Base-by-base conservation (phyloP, 2,113 vertebrate genomes). In the Amia ocellicauda region DNA sequence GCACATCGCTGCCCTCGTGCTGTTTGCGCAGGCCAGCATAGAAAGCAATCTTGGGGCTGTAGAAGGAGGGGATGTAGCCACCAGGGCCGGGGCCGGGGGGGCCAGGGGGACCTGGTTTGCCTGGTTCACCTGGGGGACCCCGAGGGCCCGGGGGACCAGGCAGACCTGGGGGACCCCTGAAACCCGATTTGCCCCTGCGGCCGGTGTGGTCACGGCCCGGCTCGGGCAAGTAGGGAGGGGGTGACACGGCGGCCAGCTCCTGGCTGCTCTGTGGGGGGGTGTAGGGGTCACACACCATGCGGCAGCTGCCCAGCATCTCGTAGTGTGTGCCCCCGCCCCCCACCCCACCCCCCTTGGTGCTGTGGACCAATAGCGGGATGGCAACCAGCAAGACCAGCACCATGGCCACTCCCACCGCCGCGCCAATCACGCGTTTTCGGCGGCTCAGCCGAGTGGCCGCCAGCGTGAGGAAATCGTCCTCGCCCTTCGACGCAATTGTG, bases 21-120 rank as follows among this genome's bases (percentile, higher is more conserved):
- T 95, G 95, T 60, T 94, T 91, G 69, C 93, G 85, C 43, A 98
- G 85, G 54, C 96, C 96, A 16, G 95, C 95, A 1, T 97, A 98
- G 77, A 98, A 98, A 50, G 96, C 96, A 1, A 98, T 98, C 74
- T 95, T 94, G 28, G 94, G 93, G 62, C 91, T 90, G 82, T 98
- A 96, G 75, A 91, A 87, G 0, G 94, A 92, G 3, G 93, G 88
- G 27, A 88, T 91, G 58, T 94, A 93, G 24, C 93, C 95, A 2
- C 91, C 92, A 0, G 95, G 92, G 0, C 96, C 95, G 0, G 95
- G 93, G 0, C 95, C 94, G 0, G 90, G 91, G 0, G 91, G 94
- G 0, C 96, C 94, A 0, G 92, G 93, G 0, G 93, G 94, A 0
- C 96, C 96, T 0, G 93, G 92, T 62, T 94, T 90, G 50, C 94